Evolutionary conservation across 2,113 vertebrate species (phyloP).

Genomic region (Helogale parvula): DNA sequence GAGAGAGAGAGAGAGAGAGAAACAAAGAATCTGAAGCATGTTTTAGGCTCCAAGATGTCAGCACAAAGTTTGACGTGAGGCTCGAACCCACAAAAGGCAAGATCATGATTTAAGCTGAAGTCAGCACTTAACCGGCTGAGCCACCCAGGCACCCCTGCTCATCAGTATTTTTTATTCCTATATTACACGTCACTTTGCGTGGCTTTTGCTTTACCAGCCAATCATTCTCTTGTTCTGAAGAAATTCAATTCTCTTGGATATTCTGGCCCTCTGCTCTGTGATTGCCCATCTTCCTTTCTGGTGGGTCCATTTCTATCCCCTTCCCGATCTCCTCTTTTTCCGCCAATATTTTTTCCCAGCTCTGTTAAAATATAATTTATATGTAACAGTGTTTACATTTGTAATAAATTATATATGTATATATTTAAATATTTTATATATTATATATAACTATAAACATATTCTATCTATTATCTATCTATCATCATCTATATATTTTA

Average conservation of each 20-base stretch:
- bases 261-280: accelerated
- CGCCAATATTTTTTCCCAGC: background rate
- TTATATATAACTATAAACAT: no score
- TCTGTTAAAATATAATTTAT: background rate
- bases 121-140: no score
- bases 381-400: background rate
- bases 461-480: no score
- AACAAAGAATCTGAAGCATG: no score
- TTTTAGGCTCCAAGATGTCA: no score
- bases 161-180: background rate
- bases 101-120: no score
- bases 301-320: background rate
- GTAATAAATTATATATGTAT: background rate
- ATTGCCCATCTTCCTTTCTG: background rate
- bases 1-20: no score
- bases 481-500: background rate
- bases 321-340: background rate
- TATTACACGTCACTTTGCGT: background rate
- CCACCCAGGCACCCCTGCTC: no score
- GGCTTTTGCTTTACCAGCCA: background rate
- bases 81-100: no score
- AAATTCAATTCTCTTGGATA: background rate
- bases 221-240: background rate
- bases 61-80: no score
- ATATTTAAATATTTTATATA: no score